Conservation (phyloP, 92 coral and sea anemone genomes). For the Heliopora coerulea region DNA sequence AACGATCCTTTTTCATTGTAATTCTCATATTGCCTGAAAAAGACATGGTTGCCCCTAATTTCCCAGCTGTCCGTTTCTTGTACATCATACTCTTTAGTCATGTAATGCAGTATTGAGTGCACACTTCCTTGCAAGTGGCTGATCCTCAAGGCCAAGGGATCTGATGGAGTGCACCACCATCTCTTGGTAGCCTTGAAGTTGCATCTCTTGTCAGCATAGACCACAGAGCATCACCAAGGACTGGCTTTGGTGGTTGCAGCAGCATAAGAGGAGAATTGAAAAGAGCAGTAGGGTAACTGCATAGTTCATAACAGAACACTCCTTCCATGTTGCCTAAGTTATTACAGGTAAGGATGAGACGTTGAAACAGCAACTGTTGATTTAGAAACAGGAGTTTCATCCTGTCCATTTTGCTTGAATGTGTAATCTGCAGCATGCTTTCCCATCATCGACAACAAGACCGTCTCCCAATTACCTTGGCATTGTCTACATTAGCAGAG, state of each 20-base stretch:
- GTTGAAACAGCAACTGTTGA: slow-evolving; percentile 52
- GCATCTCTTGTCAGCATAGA: too few relatives aligned
- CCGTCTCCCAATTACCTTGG: slow-evolving; percentile 25
- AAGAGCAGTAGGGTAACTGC: slow-evolving; percentile 30
- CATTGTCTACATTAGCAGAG: neutral
- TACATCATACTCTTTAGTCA: slow-evolving; percentile 37
- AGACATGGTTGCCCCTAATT: too few relatives aligned
- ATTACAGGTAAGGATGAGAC: slow-evolving; percentile 16
- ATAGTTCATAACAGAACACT: slow-evolving; percentile 18
- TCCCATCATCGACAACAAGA: slow-evolving; percentile 31
- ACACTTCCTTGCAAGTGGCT: too few relatives aligned
- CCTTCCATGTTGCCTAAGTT: neutral
- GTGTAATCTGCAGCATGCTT: slow-evolving; percentile 25
- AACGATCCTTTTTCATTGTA: slow-evolving; percentile 31
- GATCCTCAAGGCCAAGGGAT: too few relatives aligned
- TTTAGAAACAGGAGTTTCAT: slow-evolving; percentile 4
- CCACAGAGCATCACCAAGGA: too few relatives aligned
- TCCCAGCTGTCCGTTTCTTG: slow-evolving; percentile 34
- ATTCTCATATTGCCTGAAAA: too few relatives aligned
- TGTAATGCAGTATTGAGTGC: neutral
- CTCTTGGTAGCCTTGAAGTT: too few relatives aligned
- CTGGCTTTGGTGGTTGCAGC: too few relatives aligned
- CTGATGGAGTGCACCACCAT: too few relatives aligned
- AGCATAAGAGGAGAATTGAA: slow-evolving; percentile 25
- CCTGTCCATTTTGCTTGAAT: slow-evolving; percentile 37